Evolutionary conservation across 2,888 invertebrate genomes (phyloP).

Genomic region (Cryptocheilus praepositus): DNA sequence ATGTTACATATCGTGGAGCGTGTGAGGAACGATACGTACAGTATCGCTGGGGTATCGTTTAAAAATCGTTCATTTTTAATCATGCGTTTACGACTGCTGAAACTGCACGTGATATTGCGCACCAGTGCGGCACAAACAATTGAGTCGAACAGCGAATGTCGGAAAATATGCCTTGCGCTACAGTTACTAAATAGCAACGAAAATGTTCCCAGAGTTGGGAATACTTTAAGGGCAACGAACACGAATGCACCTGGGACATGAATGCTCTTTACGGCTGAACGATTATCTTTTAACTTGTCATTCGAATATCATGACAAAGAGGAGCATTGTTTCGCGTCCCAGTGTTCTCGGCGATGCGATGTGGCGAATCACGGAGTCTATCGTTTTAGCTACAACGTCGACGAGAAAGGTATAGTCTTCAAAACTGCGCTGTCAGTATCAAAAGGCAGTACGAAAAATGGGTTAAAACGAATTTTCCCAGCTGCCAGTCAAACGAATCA

Average conservation of each 20-base stretch:
- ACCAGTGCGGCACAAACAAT: not conserved
- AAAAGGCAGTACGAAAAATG: not conserved
- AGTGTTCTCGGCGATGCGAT: conserved; percentile 3
- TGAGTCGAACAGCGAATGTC: not conserved
- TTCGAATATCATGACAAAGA: not conserved
- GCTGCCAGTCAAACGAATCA: no score
- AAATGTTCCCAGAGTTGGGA: not conserved
- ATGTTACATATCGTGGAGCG: no score
- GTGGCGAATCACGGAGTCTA: conserved; percentile 18
- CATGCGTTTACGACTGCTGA: no score
- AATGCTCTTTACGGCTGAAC: not conserved
- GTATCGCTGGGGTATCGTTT: no score
- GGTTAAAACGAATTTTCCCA: not conserved
- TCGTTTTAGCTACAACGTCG: conserved; percentile 19
- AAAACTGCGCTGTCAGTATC: no score
- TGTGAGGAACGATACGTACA: no score
- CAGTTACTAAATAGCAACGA: not conserved
- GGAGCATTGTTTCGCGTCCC: not conserved
- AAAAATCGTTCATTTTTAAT: no score
- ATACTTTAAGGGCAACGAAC: not conserved
- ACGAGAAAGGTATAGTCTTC: no score
- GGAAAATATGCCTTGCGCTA: not conserved
- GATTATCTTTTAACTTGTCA: not conserved
- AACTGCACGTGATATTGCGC: no score
- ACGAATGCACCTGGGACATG: no score